These are phyloP conservation scores for Carcina quercana DNA, from an alignment of 2,888 invertebrate genomes.

Conservation along the genomic window DNA sequence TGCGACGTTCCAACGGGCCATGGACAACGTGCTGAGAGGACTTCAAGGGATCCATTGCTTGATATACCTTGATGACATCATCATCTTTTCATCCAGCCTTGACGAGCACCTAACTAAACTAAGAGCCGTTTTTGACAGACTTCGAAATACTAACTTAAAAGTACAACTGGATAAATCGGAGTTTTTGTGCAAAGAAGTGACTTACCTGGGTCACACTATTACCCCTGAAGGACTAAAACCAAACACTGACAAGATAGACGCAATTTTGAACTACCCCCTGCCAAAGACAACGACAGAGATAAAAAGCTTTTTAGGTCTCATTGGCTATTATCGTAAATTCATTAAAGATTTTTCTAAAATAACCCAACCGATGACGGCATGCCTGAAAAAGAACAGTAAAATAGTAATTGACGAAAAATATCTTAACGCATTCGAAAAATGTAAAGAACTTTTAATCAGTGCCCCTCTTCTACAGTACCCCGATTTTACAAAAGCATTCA, in stretches of 20 bases:
- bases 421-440: slow-evolving; percentile 9
- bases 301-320: slow-evolving; percentile 32
- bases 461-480: slow-evolving; percentile 14
- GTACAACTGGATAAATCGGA: slow-evolving; percentile 2
- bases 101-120: slow-evolving; percentile 20
- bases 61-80: slow-evolving; percentile 30
- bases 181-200: slow-evolving; percentile 19
- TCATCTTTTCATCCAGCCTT: slow-evolving; percentile 23
- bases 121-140: slow-evolving; percentile 17
- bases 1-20: slow-evolving; percentile 19
- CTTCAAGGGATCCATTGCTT: slow-evolving; percentile 20
- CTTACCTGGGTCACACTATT: slow-evolving; percentile 29
- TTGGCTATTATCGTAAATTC: slow-evolving; percentile 31
- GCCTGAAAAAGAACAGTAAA: slow-evolving; percentile 14
- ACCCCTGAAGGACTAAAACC: slow-evolving; percentile 22
- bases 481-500: slow-evolving; percentile 19
- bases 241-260: slow-evolving; percentile 22
- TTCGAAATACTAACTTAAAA: slow-evolving; percentile 15
- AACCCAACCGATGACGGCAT: slow-evolving; percentile 16
- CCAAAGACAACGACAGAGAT: slow-evolving; percentile 22
- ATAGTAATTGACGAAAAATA: slow-evolving; percentile 10
- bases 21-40: slow-evolving; percentile 20
- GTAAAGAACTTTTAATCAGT: slow-evolving; percentile 7
- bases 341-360: slow-evolving; percentile 26
- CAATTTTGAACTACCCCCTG: slow-evolving; percentile 19